phyloP scores from a whole-genome alignment of 2,113 vertebrate genomes.

The Taurulus bubalis region DNA sequence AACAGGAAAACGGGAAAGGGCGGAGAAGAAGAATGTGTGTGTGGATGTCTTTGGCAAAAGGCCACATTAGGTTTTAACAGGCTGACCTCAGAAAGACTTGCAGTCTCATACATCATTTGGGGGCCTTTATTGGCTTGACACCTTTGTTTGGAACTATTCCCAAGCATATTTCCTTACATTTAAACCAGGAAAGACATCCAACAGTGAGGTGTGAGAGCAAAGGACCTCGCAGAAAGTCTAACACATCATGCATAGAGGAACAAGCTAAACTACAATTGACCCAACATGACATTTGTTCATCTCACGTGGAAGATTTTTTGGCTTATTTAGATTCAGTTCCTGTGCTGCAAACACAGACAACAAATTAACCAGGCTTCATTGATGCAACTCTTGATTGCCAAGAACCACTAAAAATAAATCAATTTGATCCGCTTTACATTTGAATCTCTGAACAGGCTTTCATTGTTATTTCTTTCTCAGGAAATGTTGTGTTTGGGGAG shows the following conservation, averaged over 20 bases:
- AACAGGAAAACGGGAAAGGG: neutral
- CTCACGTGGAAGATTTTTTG: slow-evolving; percentile 8
- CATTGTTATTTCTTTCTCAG: slow-evolving; percentile 71
- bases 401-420: slow-evolving; percentile 1
- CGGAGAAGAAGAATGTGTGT: slow-evolving; percentile 25
- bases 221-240: neutral
- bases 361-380: slow-evolving; percentile 30
- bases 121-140: neutral
- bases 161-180: neutral
- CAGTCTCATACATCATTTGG: neutral
- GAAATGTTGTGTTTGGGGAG: slow-evolving; percentile 97
- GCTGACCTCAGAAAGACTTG: slow-evolving; percentile 16
- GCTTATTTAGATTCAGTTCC: neutral
- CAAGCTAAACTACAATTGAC: slow-evolving; percentile 8
- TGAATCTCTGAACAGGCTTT: neutral
- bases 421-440: neutral
- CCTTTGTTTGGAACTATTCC: slow-evolving; percentile 23
- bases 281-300: slow-evolving; percentile 17
- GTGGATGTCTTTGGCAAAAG: slow-evolving; percentile 27
- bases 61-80: slow-evolving; percentile 10
- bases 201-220: neutral
- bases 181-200: slow-evolving; percentile 24
- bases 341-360: slow-evolving; percentile 35
- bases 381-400: neutral
- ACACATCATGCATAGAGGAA: neutral